Evolutionary conservation across 37 sponge, comb jelly and placozoan species (phyloP).

Genomic region (Hormiphora californensis): DNA sequence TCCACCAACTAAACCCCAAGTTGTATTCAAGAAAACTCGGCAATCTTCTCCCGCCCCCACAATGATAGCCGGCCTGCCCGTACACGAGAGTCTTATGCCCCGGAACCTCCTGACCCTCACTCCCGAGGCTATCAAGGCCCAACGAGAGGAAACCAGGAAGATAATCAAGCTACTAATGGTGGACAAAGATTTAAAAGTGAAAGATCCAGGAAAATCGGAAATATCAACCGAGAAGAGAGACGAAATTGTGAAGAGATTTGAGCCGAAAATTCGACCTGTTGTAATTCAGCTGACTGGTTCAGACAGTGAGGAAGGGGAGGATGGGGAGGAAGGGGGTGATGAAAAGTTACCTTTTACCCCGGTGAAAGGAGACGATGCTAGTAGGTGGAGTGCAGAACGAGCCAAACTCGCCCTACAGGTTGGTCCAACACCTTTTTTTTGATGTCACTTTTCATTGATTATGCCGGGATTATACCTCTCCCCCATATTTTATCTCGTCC

Average conservation of each 20-base stretch:
- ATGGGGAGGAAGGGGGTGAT: too few relatives aligned
- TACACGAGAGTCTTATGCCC: constrained; percentile 42
- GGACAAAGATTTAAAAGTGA: neutral
- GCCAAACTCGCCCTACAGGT: too few relatives aligned
- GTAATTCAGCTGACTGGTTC: too few relatives aligned
- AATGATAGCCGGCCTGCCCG: neutral
- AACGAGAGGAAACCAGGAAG: constrained; percentile 25
- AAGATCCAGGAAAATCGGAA: neutral
- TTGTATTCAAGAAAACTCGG: neutral
- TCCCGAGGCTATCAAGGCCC: neutral
- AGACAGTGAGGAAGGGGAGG: too few relatives aligned
- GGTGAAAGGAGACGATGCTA: too few relatives aligned
- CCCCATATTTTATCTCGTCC: too few relatives aligned
- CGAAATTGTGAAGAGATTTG: neutral
- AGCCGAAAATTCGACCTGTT: neutral
- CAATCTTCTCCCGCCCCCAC: neutral
- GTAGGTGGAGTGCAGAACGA: too few relatives aligned
- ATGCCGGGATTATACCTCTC: too few relatives aligned
- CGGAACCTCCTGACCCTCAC: neutral
- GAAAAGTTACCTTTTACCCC: too few relatives aligned
- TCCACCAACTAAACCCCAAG: neutral
- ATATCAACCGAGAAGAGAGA: neutral
- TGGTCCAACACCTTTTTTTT: too few relatives aligned
- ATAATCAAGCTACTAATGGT: neutral
- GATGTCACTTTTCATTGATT: too few relatives aligned